Percentiles rank a stretch among this genome's conserved stretches.
Conservation (phyloP, 23 tunicate genomes). For the Trididemnum miniatum region DNA sequence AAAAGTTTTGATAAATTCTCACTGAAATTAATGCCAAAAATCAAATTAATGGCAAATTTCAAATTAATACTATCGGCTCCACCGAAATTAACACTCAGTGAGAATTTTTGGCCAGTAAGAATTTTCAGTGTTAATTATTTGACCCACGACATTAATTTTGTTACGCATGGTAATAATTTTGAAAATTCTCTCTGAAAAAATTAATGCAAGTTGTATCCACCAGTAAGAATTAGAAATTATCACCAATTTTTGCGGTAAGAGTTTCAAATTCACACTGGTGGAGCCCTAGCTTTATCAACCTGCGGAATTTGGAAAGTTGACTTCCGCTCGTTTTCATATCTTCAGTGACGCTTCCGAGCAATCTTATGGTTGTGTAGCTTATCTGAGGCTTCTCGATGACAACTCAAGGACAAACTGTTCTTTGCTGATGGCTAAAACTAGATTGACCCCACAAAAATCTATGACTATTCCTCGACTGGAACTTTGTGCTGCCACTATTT, state of each 20-base stretch:
- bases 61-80: too few species aligned
- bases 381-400: conserved; percentile 23
- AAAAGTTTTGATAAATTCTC: too few species aligned
- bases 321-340: conserved; percentile 29
- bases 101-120: conserved; percentile 41
- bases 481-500: conserved; percentile 44
- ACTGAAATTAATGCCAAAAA: too few species aligned
- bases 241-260: too few species aligned
- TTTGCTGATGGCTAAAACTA: conserved; percentile 36
- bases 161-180: neutral
- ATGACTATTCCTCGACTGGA: conserved; percentile 46
- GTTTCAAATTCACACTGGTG: too few species aligned
- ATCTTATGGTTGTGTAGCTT: conserved; percentile 49
- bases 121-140: conserved; percentile 34
- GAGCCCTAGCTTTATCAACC: conserved; percentile 55
- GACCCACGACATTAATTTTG: conserved; percentile 34
- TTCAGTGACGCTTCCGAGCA: conserved; percentile 59
- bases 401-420: conserved; percentile 24
- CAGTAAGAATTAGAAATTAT: neutral
- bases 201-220: conserved; percentile 3
- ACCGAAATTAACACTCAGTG: too few species aligned
- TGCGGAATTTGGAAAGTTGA: conserved; percentile 12
- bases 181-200: neutral
- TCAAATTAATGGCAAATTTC: too few species aligned
- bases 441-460: conserved; percentile 33